Base-by-base conservation (phyloP, 2,888 invertebrate genomes). In the Mythimna impura region DNA sequence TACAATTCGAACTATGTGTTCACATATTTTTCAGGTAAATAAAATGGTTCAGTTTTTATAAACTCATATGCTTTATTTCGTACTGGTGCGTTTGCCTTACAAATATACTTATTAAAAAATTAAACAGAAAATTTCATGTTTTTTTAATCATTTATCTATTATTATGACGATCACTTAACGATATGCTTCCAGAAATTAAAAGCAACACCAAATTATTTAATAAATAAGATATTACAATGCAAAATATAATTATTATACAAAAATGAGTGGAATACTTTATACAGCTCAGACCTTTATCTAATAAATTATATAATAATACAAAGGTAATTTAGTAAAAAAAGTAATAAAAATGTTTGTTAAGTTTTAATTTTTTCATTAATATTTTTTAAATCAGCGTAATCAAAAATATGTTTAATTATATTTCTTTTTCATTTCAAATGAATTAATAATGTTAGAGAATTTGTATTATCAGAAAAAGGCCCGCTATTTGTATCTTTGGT, bases 51-150 rank as follows among this genome's bases (percentile, higher is more conserved):
- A 60, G 50, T 70, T 87, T 47, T 85, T 94, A 95, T 94, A 96
- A 96, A 96, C 91, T 96, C 95, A 94, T 95, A 94, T 96, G 95
- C 95, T 96, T 96, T 96, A 96, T 96, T 96, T 95, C 96, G 93
- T 96, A 96, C 95, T 96, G 96, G 96, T 96, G 96, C 96, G 94
- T 94, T 95, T 94, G 92, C 91, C 95, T 96, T 96, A 96, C 90
- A 94, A 92, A 91, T 94, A 94, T 92, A 93, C 93, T 94, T 94
- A 95, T 89, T 92, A 93, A 90, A 94, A 94, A 94, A 93, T 93
- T 93, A 94, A 91, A 93, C 86, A 82, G 85, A 89, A 82, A 86
- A 78, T 79, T 81, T 71, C 81, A 83, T 85, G 89, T 89, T 89
- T 87, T 89, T 85, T 88, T 20, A 63, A 87, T 88, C 82, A 90